Evolutionary conservation across 1,140 invertebrate genomes (phyloP).

Genomic region (Drosophila chauvacae): DNA sequence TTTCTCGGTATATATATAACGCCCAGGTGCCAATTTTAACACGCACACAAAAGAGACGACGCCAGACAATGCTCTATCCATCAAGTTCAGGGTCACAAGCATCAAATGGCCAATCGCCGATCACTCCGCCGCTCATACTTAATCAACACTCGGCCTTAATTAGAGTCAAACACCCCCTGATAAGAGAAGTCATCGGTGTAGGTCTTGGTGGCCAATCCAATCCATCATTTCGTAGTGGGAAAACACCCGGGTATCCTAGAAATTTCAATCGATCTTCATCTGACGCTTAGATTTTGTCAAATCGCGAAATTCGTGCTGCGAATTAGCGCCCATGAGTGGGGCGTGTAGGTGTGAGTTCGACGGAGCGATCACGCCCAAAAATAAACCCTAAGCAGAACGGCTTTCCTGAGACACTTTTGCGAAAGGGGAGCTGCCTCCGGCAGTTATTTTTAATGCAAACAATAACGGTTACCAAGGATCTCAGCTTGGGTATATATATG

Average conservation of each 20-base stretch:
- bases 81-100: conserved; percentile 50
- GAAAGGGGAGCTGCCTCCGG: conserved; percentile 8
- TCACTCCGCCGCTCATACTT: neutral
- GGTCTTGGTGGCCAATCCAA: neutral
- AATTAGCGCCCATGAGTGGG: conserved; percentile 21
- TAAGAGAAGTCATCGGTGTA: conserved; percentile 2
- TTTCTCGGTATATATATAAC: conserved; percentile 40
- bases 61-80: conserved; percentile 26
- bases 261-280: conserved; percentile 23
- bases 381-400: conserved; percentile 16
- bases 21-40: conserved; percentile 54
- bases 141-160: conserved; percentile 39
- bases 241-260: conserved; percentile 11
- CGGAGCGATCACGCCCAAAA: conserved; percentile 35
- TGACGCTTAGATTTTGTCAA: conserved; percentile 9
- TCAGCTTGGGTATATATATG: neutral
- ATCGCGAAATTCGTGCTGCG: conserved; percentile 34
- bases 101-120: conserved; percentile 19
- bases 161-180: conserved; percentile 27
- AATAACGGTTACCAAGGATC: conserved; percentile 10
- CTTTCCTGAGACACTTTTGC: conserved; percentile 12
- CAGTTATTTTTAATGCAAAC: conserved; percentile 17
- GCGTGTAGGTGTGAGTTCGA: conserved; percentile 41
- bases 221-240: conserved; percentile 16
- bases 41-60: conserved; percentile 30